Conservation (phyloP, 2,888 invertebrate genomes). For the Homarus gammarus region DNA sequence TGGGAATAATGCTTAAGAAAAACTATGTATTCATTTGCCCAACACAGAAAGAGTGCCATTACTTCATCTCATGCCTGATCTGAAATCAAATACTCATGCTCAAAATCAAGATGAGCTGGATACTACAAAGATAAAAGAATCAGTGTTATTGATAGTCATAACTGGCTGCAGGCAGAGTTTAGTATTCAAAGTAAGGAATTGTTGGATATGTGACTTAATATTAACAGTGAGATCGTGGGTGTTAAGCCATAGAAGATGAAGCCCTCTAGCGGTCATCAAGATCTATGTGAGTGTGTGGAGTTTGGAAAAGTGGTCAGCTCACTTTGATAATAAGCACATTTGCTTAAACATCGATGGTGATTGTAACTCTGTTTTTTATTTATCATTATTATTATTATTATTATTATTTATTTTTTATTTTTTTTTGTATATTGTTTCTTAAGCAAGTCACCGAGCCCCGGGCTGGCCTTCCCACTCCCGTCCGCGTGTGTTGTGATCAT, state of each 20-base stretch:
- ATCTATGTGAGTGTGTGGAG: conserved; percentile 23
- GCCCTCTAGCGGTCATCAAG: conserved; percentile 11
- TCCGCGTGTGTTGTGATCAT: conserved; percentile 72
- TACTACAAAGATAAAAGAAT: conserved; percentile 33
- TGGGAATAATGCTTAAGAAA: conserved; percentile 18
- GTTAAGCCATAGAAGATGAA: conserved; percentile 22
- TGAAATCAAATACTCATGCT: conserved; percentile 71
- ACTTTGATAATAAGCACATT: conserved; percentile 60
- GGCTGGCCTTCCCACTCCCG: conserved; percentile 72
- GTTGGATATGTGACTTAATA: conserved; percentile 16
- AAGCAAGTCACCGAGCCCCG: conserved; percentile 64
- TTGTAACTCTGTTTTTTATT: conserved; percentile 12
- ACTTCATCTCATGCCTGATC: conserved; percentile 64
- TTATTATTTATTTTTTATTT: conserved; percentile 38
- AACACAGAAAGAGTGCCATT: conserved; percentile 53
- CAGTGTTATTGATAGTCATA: conserved; percentile 19
- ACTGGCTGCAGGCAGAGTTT: conserved; percentile 13
- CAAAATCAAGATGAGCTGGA: conserved; percentile 65
- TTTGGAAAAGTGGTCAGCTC: conserved; percentile 66
- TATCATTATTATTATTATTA: conserved; percentile 27
- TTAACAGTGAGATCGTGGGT: conserved; percentile 24
- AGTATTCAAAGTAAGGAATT: conserved; percentile 10
- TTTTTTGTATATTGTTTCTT: conserved; percentile 45
- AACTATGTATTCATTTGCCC: conserved; percentile 46
- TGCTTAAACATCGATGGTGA: conserved; percentile 62